These are phyloP conservation scores for Vollenhovia emeryi DNA, from an alignment of 1,140 invertebrate species.

Conservation along the genomic window DNA sequence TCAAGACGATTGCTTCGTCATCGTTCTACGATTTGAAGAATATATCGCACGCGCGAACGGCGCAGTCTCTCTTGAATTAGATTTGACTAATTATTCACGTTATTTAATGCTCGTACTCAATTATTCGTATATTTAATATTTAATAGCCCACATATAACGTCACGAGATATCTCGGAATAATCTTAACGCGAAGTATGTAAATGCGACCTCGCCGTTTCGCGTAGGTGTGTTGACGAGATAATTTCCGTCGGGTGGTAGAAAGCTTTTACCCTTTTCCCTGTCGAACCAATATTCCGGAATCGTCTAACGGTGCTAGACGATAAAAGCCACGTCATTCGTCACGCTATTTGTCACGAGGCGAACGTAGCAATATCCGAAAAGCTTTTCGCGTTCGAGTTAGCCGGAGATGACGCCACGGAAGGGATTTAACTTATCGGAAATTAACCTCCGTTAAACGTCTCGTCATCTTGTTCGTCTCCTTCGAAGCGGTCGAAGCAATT, in stretches of 20 bases:
- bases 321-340: conserved; percentile 38
- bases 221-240: conserved; percentile 10
- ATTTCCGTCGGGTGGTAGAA: conserved; percentile 29
- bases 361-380: conserved; percentile 1
- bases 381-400: not conserved
- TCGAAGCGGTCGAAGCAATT: not conserved
- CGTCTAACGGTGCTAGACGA: conserved; percentile 2
- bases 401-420: not conserved
- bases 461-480: not conserved
- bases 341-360: not conserved
- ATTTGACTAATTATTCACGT: not conserved
- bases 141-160: not conserved
- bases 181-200: not conserved
- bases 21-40: not conserved
- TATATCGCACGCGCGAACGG: not conserved
- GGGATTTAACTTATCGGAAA: not conserved
- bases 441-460: not conserved
- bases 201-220: conserved; percentile 6
- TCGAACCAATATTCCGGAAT: conserved; percentile 22
- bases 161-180: not conserved
- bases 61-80: not conserved
- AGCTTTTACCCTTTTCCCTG: conserved; percentile 5
- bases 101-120: not conserved
- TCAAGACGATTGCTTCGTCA: not conserved
- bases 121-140: not conserved